Conservation (phyloP, 2,888 invertebrate genomes). For the Creontiades dilutus region DNA sequence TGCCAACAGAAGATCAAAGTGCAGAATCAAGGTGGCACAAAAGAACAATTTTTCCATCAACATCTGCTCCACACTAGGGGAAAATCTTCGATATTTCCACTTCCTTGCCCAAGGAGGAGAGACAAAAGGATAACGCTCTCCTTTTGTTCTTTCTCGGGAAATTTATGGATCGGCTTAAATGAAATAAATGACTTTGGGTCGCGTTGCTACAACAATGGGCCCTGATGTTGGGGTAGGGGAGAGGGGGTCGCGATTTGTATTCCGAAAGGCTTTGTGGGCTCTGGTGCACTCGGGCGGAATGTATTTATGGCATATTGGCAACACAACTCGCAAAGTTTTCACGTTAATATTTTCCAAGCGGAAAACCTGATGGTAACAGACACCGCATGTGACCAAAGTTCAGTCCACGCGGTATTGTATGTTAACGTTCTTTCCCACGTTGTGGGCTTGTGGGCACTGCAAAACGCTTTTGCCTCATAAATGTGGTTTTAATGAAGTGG, state of each 20-base stretch:
- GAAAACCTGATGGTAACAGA: neutral
- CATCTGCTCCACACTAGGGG: neutral
- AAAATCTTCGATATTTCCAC: slow-evolving; percentile 30
- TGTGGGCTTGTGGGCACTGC: too few relatives aligned
- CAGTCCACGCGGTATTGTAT: neutral
- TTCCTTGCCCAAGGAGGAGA: slow-evolving; percentile 10
- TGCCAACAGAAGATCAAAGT: neutral
- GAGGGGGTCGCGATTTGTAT: slow-evolving; percentile 21
- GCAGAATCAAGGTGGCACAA: neutral
- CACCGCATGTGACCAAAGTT: neutral
- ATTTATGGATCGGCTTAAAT: slow-evolving; percentile 32
- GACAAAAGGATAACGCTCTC: slow-evolving; percentile 28
- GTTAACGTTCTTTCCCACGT: too few relatives aligned
- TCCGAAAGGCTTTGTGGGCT: neutral
- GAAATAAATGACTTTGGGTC: slow-evolving; percentile 37
- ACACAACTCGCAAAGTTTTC: slow-evolving; percentile 17
- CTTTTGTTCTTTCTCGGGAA: slow-evolving; percentile 28
- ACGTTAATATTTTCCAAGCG: slow-evolving; percentile 6
- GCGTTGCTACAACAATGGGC: slow-evolving; percentile 29
- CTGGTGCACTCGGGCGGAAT: neutral
- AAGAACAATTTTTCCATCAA: neutral
- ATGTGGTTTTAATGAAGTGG: too few relatives aligned
- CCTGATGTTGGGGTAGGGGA: neutral
- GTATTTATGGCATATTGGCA: slow-evolving; percentile 42
- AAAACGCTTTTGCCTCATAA: too few relatives aligned